A percentile compares a stretch with the other conserved stretches of the same genome.
phyloP scores from a whole-genome alignment of 1,140 invertebrate species.

The Papilio aristodemus region DNA sequence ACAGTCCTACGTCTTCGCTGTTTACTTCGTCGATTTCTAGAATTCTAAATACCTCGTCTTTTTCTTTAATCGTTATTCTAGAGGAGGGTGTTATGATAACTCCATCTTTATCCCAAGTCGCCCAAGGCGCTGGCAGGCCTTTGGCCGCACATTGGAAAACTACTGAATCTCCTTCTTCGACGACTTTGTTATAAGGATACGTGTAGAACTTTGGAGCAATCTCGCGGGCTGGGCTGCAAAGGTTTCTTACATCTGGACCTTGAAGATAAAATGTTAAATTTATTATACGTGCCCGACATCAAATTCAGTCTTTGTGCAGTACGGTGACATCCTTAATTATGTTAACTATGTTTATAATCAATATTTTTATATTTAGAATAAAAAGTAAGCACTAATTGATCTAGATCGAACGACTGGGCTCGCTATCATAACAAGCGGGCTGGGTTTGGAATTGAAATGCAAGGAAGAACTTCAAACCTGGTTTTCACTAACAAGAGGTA shows the following conservation, averaged over 20 bases:
- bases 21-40: conserved; percentile 90
- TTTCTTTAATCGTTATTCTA: conserved; percentile 86
- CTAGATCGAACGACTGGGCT: too few species aligned
- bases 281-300: too few species aligned
- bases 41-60: conserved; percentile 87
- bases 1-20: conserved; percentile 89
- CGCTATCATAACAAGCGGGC: too few species aligned
- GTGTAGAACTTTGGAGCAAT: conserved; percentile 91
- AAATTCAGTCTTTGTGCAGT: too few species aligned
- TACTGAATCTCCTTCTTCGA: conserved; percentile 87
- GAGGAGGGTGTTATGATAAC: conserved; percentile 82
- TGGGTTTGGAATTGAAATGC: too few species aligned
- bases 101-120: conserved; percentile 91
- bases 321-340: too few species aligned
- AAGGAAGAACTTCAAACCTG: too few species aligned
- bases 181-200: conserved; percentile 91
- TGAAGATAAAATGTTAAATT: conserved; percentile 21
- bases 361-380: too few species aligned
- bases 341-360: too few species aligned
- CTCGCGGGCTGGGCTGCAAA: conserved; percentile 60
- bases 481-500: too few species aligned
- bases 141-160: conserved; percentile 89
- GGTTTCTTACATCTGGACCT: conserved; percentile 58
- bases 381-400: too few species aligned
- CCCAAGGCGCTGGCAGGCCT: conserved; percentile 88